These are phyloP conservation scores for Synergus itoensis DNA, from an alignment of 2,888 invertebrate species.

Conservation along the genomic window DNA sequence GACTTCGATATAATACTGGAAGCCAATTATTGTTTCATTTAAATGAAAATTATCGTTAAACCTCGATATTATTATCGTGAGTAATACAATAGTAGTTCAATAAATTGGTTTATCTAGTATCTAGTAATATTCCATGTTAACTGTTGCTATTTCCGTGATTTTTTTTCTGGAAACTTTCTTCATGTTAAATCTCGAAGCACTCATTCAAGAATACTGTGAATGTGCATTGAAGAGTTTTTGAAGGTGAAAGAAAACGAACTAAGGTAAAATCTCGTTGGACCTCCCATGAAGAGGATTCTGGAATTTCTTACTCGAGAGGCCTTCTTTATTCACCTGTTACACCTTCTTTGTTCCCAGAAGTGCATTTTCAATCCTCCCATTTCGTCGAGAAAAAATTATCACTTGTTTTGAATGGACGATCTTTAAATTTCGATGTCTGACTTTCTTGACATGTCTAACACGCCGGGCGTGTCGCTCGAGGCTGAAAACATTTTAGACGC, in stretches of 20 bases:
- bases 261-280: conserved; percentile 4
- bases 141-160: too few relatives aligned
- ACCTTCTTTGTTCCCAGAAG: neutral
- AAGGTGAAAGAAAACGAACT: neutral
- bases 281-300: neutral
- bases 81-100: too few relatives aligned
- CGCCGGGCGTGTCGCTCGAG: conserved; percentile 21
- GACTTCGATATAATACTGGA: too few relatives aligned
- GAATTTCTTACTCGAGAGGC: conserved; percentile 23
- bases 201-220: conserved; percentile 13
- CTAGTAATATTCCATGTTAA: too few relatives aligned
- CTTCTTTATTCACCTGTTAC: conserved; percentile 27
- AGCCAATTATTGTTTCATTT: too few relatives aligned
- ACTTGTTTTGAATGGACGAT: conserved; percentile 2
- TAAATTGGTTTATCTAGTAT: too few relatives aligned
- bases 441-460: conserved; percentile 20
- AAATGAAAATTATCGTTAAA: too few relatives aligned
- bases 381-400: conserved; percentile 18
- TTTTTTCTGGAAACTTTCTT: too few relatives aligned
- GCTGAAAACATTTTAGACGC: conserved; percentile 30
- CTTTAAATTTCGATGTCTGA: conserved; percentile 28
- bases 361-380: conserved; percentile 24
- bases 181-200: neutral
- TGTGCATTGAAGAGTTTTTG: neutral
- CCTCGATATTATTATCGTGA: too few relatives aligned